Percentiles rank a stretch among this genome's conserved stretches.
These are phyloP conservation scores for Thereva nobilitata DNA, from an alignment of 2,888 invertebrate genomes.

Conservation along the genomic window DNA sequence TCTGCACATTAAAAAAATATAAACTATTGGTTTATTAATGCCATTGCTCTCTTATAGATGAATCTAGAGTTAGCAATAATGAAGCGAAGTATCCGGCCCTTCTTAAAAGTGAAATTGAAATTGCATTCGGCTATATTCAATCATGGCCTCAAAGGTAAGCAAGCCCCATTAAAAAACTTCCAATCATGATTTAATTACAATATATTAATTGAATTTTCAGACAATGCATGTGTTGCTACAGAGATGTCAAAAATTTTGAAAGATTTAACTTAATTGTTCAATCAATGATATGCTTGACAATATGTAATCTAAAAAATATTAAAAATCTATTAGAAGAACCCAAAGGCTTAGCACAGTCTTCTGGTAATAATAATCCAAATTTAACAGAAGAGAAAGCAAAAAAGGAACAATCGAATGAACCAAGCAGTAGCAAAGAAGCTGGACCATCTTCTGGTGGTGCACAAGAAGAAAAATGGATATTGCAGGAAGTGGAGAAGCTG, in stretches of 20 bases:
- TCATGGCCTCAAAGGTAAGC: conserved; percentile 87
- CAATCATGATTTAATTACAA: neutral
- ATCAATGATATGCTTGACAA: conserved; percentile 80
- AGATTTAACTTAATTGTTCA: conserved; percentile 87
- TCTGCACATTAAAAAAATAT: neutral
- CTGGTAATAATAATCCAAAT: conserved; percentile 31
- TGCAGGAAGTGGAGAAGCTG: conserved; percentile 85
- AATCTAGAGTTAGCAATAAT: conserved; percentile 77
- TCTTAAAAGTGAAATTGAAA: conserved; percentile 80
- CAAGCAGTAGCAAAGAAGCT: conserved; percentile 34
- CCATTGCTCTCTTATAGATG: conserved; percentile 65
- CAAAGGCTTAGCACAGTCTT: conserved; percentile 54
- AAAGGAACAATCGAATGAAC: conserved; percentile 34
- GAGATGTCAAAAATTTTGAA: conserved; percentile 90
- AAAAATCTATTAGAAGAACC: conserved; percentile 62
- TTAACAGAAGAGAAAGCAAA: conserved; percentile 27
- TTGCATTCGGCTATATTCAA: conserved; percentile 81
- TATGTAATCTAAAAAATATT: conserved; percentile 79
- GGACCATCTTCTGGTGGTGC: conserved; percentile 4
- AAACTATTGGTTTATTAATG: neutral
- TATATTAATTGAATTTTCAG: conserved; percentile 57
- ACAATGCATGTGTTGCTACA: conserved; percentile 94
- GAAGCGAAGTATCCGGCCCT: conserved; percentile 75
- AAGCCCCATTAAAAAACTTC: conserved; percentile 7
- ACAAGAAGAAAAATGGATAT: conserved; percentile 66